Evolutionary conservation across 2,797 vertebrate genomes (phyloP).

Genomic region (Pseudochirops cupreus): DNA sequence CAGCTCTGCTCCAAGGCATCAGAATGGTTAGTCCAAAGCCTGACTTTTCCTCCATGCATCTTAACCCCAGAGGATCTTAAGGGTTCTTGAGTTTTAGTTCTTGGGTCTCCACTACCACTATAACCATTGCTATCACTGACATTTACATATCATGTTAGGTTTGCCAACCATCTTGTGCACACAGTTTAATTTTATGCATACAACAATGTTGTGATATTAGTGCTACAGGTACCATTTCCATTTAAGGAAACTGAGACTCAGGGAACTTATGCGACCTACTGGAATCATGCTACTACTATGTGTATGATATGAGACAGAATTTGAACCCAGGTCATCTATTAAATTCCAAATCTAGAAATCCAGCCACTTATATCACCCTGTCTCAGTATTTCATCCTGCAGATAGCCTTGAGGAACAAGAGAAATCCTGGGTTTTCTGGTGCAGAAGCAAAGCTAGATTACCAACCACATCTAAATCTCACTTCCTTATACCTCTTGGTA

Average conservation of each 20-base stretch:
- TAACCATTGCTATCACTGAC: background rate
- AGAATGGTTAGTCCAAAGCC: background rate
- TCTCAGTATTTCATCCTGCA: conserved; percentile 29
- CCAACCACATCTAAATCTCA: conserved; percentile 51
- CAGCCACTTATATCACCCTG: background rate
- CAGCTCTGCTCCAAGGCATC: background rate
- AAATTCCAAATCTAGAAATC: background rate
- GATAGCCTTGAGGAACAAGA: conserved; percentile 13
- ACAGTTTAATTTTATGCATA: background rate
- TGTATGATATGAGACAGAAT: background rate
- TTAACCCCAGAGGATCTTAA: conserved; percentile 42
- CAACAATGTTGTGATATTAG: background rate
- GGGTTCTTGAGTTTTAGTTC: conserved; percentile 40
- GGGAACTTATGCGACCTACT: background rate
- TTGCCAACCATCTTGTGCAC: background rate
- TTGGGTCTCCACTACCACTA: background rate
- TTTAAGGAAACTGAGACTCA: background rate
- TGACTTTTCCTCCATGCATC: background rate
- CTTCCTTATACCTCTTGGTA: conserved; percentile 14
- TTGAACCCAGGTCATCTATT: background rate
- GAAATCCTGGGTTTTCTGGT: conserved; percentile 51
- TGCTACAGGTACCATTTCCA: background rate
- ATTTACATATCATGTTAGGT: background rate
- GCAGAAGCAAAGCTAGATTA: background rate
- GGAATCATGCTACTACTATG: background rate